phyloP scores from a whole-genome alignment of 2,113 vertebrate genomes.

The Anhinga rufa region DNA sequence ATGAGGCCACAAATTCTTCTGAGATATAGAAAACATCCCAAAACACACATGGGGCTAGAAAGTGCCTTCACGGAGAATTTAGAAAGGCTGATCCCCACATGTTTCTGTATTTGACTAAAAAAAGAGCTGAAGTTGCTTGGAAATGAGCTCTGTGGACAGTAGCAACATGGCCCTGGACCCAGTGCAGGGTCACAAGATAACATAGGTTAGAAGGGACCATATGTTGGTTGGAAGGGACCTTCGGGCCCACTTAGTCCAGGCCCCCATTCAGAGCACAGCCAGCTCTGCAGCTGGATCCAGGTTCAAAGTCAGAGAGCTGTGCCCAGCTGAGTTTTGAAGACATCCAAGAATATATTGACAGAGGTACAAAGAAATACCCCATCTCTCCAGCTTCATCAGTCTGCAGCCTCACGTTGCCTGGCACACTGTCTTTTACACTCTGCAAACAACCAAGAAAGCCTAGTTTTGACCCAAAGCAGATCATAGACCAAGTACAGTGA shows the following conservation, averaged over 20 bases:
- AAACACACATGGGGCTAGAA: neutral
- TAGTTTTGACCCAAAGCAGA: neutral
- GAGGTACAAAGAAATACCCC: accelerated
- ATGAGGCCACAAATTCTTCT: neutral
- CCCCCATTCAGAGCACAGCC: neutral
- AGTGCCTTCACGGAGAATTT: neutral
- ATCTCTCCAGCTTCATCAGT: neutral
- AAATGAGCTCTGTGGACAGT: neutral
- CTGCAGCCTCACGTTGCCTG: neutral
- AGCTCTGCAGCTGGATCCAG: neutral
- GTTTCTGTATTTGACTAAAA: neutral
- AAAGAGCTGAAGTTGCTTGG: neutral
- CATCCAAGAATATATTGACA: accelerated
- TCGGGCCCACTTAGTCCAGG: neutral
- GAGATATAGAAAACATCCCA: neutral
- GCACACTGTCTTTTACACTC: accelerated
- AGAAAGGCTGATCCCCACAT: neutral
- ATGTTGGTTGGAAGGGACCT: neutral
- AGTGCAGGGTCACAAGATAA: neutral
- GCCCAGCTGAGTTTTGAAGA: neutral
- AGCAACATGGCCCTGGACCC: neutral
- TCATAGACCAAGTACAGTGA: neutral
- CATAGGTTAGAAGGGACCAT: neutral
- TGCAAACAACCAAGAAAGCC: neutral
- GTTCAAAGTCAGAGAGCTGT: neutral